Percentiles rank a stretch among this genome's conserved stretches.
These are phyloP conservation scores for Microplitis manilae DNA, from an alignment of 2,888 invertebrate species.

Conservation along the genomic window DNA sequence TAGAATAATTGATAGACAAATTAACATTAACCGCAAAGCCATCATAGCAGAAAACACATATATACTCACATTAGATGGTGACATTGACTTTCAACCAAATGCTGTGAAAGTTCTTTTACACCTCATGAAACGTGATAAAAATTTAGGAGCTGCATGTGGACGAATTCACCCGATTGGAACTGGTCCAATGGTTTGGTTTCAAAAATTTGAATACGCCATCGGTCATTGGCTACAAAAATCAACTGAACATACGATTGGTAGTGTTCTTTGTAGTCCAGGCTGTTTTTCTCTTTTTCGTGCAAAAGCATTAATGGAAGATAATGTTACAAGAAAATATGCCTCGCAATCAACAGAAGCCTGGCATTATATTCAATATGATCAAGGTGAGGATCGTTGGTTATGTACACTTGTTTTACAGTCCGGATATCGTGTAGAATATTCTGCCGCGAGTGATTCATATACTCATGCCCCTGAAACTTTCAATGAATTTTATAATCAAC, in stretches of 20 bases:
- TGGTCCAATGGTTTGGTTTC: slow-evolving; percentile 88
- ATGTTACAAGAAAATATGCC: slow-evolving; percentile 91
- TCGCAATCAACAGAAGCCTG: slow-evolving; percentile 83
- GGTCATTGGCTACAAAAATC: slow-evolving; percentile 96
- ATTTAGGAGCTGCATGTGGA: slow-evolving; percentile 89
- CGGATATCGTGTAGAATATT: slow-evolving; percentile 93
- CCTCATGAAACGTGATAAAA: slow-evolving; percentile 87
- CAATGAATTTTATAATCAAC: slow-evolving; percentile 94
- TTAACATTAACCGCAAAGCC: slow-evolving; percentile 76
- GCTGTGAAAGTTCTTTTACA: slow-evolving; percentile 86
- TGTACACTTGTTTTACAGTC: slow-evolving; percentile 93
- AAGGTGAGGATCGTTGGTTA: slow-evolving; percentile 97
- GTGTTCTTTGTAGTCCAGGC: slow-evolving; percentile 92
- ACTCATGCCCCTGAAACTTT: slow-evolving; percentile 96
- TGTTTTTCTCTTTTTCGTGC: slow-evolving; percentile 93
- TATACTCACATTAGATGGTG: slow-evolving; percentile 88
- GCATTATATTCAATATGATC: slow-evolving; percentile 93
- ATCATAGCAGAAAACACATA: slow-evolving; percentile 86
- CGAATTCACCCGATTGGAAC: slow-evolving; percentile 91
- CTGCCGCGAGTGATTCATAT: slow-evolving; percentile 94
- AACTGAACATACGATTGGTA: slow-evolving; percentile 91
- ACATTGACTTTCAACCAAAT: slow-evolving; percentile 88
- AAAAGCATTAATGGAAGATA: slow-evolving; percentile 90
- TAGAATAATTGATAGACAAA: slow-evolving; percentile 80
- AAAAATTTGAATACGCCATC: slow-evolving; percentile 91